Evolutionary conservation across 2,113 vertebrate genomes (phyloP), one percentile per base, ranked within the genome.

Genomic region (Scolopax mira): DNA sequence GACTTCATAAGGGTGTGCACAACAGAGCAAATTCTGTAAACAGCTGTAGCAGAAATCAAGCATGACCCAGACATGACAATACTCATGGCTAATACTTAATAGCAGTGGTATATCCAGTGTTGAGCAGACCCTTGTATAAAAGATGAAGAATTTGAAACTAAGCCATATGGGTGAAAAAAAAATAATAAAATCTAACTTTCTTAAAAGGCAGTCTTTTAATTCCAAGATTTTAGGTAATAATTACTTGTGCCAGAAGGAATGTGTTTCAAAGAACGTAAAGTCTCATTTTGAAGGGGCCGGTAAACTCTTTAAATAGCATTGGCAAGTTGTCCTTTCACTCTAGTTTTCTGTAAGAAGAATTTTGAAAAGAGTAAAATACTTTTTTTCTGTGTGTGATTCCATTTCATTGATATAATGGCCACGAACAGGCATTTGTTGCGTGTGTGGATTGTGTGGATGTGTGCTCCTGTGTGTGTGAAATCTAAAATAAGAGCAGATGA

Each of bases 221-320:
- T 85, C 52, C 44, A 88, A 71, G 41, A 42, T 84, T 91, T 85
- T 93, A 86, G 58, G 49, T 90, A 95, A 73, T 89, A 87, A 87
- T 89, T 93, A 65, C 46, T 92, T 65, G 27, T 89, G 90, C 90
- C 75, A 85, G 79, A 90, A 93, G 52, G 64, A 93, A 94, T 69
- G 61, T 87, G 58, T 55, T 89, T 89, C 83, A 93, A 85, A 71
- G 54, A 92, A 89, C 81, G 46, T 66, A 27, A 85, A 88, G 35
- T 69, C 74, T 77, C 22, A 79, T 89, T 97, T 79, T 79, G 75
- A 70, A 83, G 52, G 14, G 22, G 69, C 22, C 37, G 72, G 28
- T 66, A 86, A 96, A 60, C 64, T 79, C 58, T 91, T 88, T 86
- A 89, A 93, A 83, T 71, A 85, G 41, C 37, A 61, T 14, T 87